phyloP scores from a whole-genome alignment of 2,888 invertebrate genomes.

The Drosophila imparisetae region DNA sequence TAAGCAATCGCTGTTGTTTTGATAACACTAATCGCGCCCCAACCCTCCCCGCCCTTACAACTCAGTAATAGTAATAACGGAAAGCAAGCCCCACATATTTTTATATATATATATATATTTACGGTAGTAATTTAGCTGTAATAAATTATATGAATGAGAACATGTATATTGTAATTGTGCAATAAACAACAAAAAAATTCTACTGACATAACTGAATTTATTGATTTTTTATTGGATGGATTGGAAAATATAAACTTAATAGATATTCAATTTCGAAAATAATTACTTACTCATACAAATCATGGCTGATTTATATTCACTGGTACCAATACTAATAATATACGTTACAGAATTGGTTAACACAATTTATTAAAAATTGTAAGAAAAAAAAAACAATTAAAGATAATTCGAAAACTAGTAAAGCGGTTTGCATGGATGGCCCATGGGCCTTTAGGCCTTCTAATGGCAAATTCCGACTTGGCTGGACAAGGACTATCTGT shows the following conservation, averaged over 20 bases:
- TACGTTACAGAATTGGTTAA: neutral
- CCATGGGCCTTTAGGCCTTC: neutral
- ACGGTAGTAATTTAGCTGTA: slow-evolving; percentile 69
- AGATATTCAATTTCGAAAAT: neutral
- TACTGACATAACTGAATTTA: slow-evolving; percentile 59
- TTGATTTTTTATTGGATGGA: neutral
- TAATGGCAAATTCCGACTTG: neutral
- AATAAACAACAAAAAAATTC: slow-evolving; percentile 79
- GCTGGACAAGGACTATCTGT: neutral
- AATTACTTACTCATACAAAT: neutral
- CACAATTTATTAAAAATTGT: neutral
- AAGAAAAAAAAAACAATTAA: neutral
- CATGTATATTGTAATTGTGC: slow-evolving; percentile 82
- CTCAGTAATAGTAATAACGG: slow-evolving; percentile 59
- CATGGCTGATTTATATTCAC: neutral
- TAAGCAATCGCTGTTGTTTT: slow-evolving; percentile 72
- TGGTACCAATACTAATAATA: neutral
- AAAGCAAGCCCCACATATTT: slow-evolving; percentile 50
- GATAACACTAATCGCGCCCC: slow-evolving; percentile 66
- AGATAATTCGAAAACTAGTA: neutral
- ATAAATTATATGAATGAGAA: slow-evolving; percentile 78
- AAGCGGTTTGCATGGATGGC: neutral
- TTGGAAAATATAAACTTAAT: neutral
- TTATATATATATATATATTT: slow-evolving; percentile 31
- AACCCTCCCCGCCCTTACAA: slow-evolving; percentile 24